A percentile compares a stretch with the other conserved stretches of the same genome.
Evolutionary conservation across 2,797 vertebrate genomes (phyloP).

Genomic region (Trachurus trachurus): DNA sequence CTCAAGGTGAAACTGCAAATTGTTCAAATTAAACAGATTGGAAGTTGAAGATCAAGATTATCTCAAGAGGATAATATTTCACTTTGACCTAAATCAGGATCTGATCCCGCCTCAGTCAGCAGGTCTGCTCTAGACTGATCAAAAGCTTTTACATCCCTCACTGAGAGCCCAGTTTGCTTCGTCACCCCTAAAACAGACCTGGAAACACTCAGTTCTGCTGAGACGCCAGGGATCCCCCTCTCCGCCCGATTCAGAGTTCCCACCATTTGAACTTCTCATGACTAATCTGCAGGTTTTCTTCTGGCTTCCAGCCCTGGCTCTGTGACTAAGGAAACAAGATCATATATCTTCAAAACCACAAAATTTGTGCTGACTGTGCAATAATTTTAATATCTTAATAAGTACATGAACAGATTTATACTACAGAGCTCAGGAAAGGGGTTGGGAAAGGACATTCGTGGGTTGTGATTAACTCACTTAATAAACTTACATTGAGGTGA

Average conservation of each 20-base stretch:
- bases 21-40: not conserved
- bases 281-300: conserved; percentile 20
- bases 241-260: conserved; percentile 4
- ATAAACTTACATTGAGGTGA: not conserved
- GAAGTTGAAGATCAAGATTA: conserved; percentile 9
- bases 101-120: conserved; percentile 22
- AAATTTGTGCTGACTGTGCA: not conserved
- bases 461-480: not conserved
- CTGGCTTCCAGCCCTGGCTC: not conserved
- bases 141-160: conserved; percentile 27
- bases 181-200: conserved; percentile 17
- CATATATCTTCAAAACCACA: not conserved
- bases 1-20: conserved; percentile 29
- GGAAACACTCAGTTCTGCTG: conserved; percentile 22
- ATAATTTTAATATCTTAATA: not conserved
- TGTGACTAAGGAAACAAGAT: conserved; percentile 14
- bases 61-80: conserved; percentile 5
- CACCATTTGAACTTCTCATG: conserved; percentile 24
- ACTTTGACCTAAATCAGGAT: conserved; percentile 8
- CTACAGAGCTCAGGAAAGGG: not conserved
- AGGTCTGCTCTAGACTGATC: conserved; percentile 26
- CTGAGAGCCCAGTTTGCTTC: conserved; percentile 25
- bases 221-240: conserved; percentile 11
- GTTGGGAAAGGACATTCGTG: not conserved
- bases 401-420: not conserved